Conservation (phyloP, 2,113 vertebrate genomes). For the Progne subis region DNA sequence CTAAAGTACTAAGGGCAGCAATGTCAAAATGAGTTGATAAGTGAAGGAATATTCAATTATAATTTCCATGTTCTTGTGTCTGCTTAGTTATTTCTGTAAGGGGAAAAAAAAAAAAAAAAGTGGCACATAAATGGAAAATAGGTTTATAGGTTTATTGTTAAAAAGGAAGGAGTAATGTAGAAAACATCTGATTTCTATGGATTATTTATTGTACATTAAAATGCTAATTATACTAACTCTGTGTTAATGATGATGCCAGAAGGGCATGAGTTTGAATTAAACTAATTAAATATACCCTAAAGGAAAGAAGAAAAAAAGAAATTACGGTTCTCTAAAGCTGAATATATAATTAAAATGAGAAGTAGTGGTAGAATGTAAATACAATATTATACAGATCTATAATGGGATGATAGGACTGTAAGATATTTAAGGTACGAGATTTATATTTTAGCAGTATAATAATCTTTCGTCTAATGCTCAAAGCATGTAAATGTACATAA, state of each 20-base stretch:
- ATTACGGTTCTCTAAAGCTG: background rate
- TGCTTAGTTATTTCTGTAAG: background rate
- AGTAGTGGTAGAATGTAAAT: background rate
- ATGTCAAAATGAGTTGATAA: background rate
- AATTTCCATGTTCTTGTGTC: background rate
- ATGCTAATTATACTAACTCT: constrained; percentile 22
- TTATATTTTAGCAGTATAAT: background rate
- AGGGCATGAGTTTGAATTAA: constrained; percentile 19
- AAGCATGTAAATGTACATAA: background rate
- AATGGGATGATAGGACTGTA: background rate
- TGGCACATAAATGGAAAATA: background rate
- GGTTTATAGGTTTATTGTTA: background rate
- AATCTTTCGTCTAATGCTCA: background rate
- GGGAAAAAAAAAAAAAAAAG: background rate
- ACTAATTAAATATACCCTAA: constrained; percentile 60
- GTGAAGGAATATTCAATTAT: background rate
- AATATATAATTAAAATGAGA: constrained; percentile 32
- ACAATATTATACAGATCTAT: background rate
- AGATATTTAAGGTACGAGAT: background rate
- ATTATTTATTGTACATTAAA: constrained; percentile 46
- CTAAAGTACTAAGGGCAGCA: background rate
- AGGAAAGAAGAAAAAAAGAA: background rate
- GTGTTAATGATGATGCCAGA: constrained; percentile 41
- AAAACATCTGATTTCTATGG: background rate
- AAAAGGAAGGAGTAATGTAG: background rate